A percentile compares a stretch with the other conserved stretches of the same genome.
Conservation (phyloP, 2,888 invertebrate genomes). For the Bellardia pandia region DNA sequence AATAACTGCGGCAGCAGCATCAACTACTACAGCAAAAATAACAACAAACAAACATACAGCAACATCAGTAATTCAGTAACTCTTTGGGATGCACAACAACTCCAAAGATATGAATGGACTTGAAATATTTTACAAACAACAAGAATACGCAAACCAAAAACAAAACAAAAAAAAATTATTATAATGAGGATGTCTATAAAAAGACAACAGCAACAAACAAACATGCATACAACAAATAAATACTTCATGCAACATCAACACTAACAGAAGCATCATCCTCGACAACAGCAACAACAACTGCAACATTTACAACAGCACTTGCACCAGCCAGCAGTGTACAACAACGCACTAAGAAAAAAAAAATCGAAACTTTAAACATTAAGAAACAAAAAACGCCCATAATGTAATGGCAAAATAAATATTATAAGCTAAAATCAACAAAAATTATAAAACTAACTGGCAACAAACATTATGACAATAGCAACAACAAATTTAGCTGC, state of each 20-base stretch:
- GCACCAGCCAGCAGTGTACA: conserved; percentile 20
- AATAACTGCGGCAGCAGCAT: conserved; percentile 69
- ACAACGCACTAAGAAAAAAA: conserved; percentile 33
- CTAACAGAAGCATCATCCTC: conserved; percentile 58
- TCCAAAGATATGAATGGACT: conserved; percentile 71
- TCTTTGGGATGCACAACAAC: conserved; percentile 61
- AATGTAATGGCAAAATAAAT: conserved; percentile 74
- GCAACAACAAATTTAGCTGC: conserved; percentile 47
- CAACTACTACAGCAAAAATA: conserved; percentile 49
- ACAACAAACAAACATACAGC: conserved; percentile 51
- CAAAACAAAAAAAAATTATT: conserved; percentile 63
- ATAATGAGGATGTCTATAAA: conserved; percentile 73
- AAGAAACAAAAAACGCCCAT: conserved; percentile 75
- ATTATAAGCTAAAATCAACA: conserved; percentile 69
- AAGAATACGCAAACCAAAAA: conserved; percentile 15
- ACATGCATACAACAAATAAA: conserved; percentile 43
- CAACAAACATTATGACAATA: conserved; percentile 63
- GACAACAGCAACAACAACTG: conserved; percentile 44
- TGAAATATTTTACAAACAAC: conserved; percentile 58
- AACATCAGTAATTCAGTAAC: conserved; percentile 61
- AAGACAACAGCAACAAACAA: conserved; percentile 37
- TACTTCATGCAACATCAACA: conserved; percentile 57
- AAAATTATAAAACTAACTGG: conserved; percentile 67
- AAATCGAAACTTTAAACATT: conserved; percentile 54
- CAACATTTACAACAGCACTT: not conserved